Conservation (phyloP, 2,888 invertebrate species). For the Tridacna gigas region DNA sequence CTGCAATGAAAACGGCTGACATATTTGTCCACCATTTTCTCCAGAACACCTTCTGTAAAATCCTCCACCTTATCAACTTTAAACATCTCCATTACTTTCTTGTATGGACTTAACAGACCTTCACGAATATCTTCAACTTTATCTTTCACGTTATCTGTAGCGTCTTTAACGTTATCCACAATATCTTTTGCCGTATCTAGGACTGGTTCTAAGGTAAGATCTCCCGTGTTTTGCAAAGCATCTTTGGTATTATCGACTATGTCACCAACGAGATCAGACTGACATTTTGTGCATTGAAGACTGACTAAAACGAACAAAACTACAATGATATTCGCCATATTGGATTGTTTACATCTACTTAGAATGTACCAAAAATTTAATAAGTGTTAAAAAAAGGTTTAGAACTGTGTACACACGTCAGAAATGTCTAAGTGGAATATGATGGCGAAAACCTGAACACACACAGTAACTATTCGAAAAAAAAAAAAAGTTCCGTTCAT, state of each 20-base stretch:
- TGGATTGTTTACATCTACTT: neutral
- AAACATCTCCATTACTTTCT: conserved; percentile 59
- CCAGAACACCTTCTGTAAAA: conserved; percentile 53
- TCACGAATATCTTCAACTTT: conserved; percentile 23
- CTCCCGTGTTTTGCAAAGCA: neutral
- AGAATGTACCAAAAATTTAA: too few species aligned
- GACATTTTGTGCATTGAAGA: neutral
- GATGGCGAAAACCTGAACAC: too few species aligned
- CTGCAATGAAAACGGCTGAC: conserved; percentile 45
- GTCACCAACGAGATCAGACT: conserved; percentile 13
- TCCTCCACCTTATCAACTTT: conserved; percentile 38
- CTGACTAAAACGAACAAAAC: neutral
- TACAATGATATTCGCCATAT: neutral
- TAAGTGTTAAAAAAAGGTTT: too few species aligned
- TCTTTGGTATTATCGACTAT: conserved; percentile 1
- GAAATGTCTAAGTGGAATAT: too few species aligned
- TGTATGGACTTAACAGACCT: conserved; percentile 50
- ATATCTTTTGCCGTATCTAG: conserved; percentile 23
- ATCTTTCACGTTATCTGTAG: conserved; percentile 29
- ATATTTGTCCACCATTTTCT: conserved; percentile 40
- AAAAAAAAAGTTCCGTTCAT: too few species aligned
- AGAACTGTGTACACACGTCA: too few species aligned
- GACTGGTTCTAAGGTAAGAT: conserved; percentile 19
- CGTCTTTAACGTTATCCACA: conserved; percentile 24
- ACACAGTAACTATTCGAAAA: too few species aligned